These are phyloP conservation scores for Buceros bicornis DNA, from an alignment of 2,797 vertebrate genomes.

Conservation along the genomic window DNA sequence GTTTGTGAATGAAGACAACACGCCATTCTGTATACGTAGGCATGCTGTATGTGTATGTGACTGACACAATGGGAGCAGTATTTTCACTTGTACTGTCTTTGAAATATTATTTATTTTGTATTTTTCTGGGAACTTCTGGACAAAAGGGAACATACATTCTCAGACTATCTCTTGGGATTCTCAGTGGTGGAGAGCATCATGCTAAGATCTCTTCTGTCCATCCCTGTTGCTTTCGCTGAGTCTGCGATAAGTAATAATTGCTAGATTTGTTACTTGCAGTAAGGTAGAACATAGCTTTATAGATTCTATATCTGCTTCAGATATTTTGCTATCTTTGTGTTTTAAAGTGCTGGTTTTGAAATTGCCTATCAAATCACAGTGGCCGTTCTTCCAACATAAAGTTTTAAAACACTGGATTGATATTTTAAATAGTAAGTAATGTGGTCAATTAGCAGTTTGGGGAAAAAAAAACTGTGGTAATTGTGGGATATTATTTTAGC, in stretches of 20 bases:
- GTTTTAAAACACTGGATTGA: constrained; percentile 21
- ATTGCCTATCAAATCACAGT: constrained; percentile 39
- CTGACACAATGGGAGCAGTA: constrained; percentile 86
- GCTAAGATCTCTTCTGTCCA: constrained; percentile 56
- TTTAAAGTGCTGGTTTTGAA: constrained; percentile 61
- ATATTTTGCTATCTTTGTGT: constrained; percentile 67
- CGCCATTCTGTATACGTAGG: constrained; percentile 85
- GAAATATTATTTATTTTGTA: constrained; percentile 90
- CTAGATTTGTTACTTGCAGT: constrained; percentile 60
- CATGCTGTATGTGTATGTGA: constrained; percentile 90
- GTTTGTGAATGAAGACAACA: constrained; percentile 86
- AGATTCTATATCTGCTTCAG: constrained; percentile 33
- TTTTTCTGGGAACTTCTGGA: constrained; percentile 84
- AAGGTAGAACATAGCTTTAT: constrained; percentile 52
- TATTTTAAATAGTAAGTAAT: constrained; percentile 23
- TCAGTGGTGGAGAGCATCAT: constrained; percentile 48
- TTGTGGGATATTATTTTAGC: constrained; percentile 36
- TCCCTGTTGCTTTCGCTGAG: constrained; percentile 56
- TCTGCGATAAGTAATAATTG: constrained; percentile 59
- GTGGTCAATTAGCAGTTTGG: constrained; percentile 34
- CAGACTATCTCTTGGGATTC: constrained; percentile 68
- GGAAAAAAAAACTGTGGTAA: background rate
- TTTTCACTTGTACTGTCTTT: constrained; percentile 85
- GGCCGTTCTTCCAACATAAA: constrained; percentile 10
- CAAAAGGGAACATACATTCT: constrained; percentile 74